Percentiles rank a stretch among this genome's conserved stretches.
These are phyloP conservation scores for Melanotaenia duboulayi DNA, from an alignment of 2,113 vertebrate species.

Conservation along the genomic window DNA sequence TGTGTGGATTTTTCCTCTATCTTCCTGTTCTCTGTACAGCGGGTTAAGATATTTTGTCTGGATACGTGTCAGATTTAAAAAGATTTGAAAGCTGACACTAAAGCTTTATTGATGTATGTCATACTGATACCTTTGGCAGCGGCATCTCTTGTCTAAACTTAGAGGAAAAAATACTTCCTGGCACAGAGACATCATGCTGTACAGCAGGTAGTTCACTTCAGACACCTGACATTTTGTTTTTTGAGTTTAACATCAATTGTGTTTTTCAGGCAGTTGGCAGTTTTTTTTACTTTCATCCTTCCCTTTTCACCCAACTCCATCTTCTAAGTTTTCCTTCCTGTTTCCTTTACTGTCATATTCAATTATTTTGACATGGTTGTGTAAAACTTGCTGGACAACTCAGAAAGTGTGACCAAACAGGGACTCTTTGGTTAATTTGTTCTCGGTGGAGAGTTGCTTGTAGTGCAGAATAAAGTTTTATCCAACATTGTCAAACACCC, in stretches of 20 bases:
- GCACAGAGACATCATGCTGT: background rate
- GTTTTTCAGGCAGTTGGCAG: background rate
- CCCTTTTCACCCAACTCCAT: background rate
- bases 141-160: constrained; percentile 1
- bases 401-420: too few relatives aligned
- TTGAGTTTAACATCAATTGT: constrained; percentile 12
- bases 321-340: background rate
- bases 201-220: constrained; percentile 27
- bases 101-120: constrained; percentile 36
- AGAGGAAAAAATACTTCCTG: constrained; percentile 1
- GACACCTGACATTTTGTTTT: constrained; percentile 23
- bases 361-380: background rate
- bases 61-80: constrained; percentile 33
- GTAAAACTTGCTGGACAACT: background rate
- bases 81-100: constrained; percentile 31
- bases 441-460: too few relatives aligned
- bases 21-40: background rate
- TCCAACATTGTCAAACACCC: too few relatives aligned
- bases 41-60: constrained; percentile 16
- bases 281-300: constrained; percentile 8
- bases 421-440: too few relatives aligned
- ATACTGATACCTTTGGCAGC: background rate
- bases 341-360: background rate
- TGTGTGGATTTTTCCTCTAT: constrained; percentile 5
- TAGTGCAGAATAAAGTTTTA: too few relatives aligned